Evolutionary conservation across 2,888 invertebrate genomes (phyloP), one percentile per base, ranked within the genome.

Genomic region (Elysia crispata): DNA sequence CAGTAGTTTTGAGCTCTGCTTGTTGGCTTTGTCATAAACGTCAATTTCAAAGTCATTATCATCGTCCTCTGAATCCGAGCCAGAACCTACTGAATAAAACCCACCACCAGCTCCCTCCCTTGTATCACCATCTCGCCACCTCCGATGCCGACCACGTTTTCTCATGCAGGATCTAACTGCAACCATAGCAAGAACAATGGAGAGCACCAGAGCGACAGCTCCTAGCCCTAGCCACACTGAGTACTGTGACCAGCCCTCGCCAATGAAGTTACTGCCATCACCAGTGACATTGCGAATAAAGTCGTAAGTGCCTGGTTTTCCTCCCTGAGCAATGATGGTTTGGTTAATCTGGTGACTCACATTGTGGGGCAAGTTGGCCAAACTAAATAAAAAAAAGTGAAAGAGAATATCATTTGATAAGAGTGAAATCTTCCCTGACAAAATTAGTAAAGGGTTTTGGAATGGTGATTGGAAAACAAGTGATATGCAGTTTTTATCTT

Each of bases 1-100:
- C 20, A 79, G 79, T 1, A 79, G 79, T 41, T 79, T 79, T 28
- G 79, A 79, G 60, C 79, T 79, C 60, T 79, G 79, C 23, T 79
- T 79, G 54, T 54, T 79, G 41, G 74, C 25, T n/a, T 75, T 79
- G 49, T 84, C 84, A 60, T 70, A 80, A 62, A 84, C 77, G 57
- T 84, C 84, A 30, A 82, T 80, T 73, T 84, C 84, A 79, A 83
- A 83, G 54, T 83, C 81, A 30, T 77, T 70, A 33, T 82, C 82
- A 3, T 81, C 80, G 0, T 70, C 62, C 70, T 83, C 83, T 15
- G 80, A 60, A 25, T 81, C 81, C 28, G 81, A 81, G n/a, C 60
- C 60, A 6, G 41, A 41, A 6, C 77, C 79, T n/a, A 81, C 74
- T 15, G 81, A 79, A 66, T 83, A 81, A 57, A 83, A 80, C n/a